Conservation (phyloP, 2,113 vertebrate species). For the Trachemys scripta region DNA sequence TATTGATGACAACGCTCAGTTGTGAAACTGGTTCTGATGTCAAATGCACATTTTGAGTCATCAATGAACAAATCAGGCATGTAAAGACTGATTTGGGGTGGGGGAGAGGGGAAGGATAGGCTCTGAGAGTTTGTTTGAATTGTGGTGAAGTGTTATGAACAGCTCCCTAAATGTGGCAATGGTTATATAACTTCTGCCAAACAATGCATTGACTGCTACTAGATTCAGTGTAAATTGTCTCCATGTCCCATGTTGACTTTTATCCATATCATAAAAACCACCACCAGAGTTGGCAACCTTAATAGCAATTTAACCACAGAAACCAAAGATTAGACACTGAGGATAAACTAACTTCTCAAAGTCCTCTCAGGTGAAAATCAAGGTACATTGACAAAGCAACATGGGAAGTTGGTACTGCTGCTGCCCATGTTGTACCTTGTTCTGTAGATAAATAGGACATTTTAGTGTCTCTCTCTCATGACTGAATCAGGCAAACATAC, state of each 20-base stretch:
- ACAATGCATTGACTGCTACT: not conserved
- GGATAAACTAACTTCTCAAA: not conserved
- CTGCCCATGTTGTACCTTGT: not conserved
- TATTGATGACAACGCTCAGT: not conserved
- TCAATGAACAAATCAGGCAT: not conserved
- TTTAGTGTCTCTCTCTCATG: not conserved
- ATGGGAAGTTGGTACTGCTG: not conserved
- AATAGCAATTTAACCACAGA: not conserved
- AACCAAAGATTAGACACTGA: not conserved
- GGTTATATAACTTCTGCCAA: not conserved
- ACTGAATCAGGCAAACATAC: not conserved
- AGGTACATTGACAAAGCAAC: not conserved
- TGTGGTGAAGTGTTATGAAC: not conserved
- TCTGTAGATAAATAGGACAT: not conserved
- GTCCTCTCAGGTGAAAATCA: not conserved
- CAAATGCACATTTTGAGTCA: not conserved
- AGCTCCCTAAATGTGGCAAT: not conserved
- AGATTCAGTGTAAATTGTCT: not conserved
- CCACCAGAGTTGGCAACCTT: not conserved
- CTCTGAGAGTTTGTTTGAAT: not conserved
- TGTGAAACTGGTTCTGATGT: not conserved
- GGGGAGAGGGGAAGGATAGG: not conserved
- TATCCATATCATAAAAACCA: not conserved
- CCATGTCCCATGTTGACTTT: not conserved
- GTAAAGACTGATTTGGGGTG: not conserved